Percentiles rank a stretch among this genome's conserved stretches.
phyloP scores from a whole-genome alignment of 2,113 vertebrate genomes.

The Lichenostomus cassidix region DNA sequence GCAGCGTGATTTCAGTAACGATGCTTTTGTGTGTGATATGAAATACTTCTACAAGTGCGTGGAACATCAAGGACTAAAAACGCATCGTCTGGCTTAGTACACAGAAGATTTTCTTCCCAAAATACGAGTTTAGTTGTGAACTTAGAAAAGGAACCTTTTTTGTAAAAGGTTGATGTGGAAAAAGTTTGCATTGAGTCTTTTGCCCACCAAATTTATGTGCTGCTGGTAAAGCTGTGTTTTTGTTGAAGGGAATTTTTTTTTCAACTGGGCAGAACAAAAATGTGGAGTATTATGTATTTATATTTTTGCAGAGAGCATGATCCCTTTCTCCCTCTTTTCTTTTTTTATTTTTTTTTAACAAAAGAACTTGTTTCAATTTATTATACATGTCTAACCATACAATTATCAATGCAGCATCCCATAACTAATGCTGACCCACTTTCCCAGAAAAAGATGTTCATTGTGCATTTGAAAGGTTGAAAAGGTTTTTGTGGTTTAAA shows the following conservation, averaged over 20 bases:
- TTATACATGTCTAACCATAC: conserved; percentile 68
- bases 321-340: conserved; percentile 37
- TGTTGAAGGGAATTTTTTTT: conserved; percentile 21
- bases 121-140: not conserved
- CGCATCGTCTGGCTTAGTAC: not conserved
- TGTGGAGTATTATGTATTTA: conserved; percentile 19
- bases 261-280: not conserved
- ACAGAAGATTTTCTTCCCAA: not conserved
- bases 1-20: not conserved
- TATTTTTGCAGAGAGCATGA: conserved; percentile 66
- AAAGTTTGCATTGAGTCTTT: conserved; percentile 5
- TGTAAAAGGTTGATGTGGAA: not conserved
- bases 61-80: not conserved
- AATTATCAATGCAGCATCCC: conserved; percentile 63
- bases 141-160: not conserved
- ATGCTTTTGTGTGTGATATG: not conserved
- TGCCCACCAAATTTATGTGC: not conserved
- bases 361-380: conserved; percentile 65
- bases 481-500: conserved; percentile 91
- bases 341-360: conserved; percentile 44
- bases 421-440: conserved; percentile 74
- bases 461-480: conserved; percentile 80
- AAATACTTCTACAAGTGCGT: not conserved
- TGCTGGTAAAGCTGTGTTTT: conserved; percentile 23
- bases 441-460: conserved; percentile 76